Base-by-base conservation (phyloP, 2,797 vertebrate genomes). In the Smutsia gigantea region DNA sequence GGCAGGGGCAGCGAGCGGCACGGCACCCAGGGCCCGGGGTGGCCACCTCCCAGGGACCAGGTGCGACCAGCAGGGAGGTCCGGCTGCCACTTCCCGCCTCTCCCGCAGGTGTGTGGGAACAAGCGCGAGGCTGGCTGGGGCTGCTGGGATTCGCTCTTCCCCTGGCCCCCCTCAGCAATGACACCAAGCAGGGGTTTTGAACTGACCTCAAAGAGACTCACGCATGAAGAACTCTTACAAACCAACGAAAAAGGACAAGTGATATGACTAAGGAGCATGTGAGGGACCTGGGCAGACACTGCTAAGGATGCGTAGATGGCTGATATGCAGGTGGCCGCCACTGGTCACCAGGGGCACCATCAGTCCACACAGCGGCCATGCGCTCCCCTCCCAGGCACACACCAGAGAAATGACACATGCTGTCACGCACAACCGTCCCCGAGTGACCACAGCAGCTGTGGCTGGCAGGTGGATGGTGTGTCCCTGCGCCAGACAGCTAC, bases 131-230 rank as follows among this genome's bases (percentile, higher is more conserved):
- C 74, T 0, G 1, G 23, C 8, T 31, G 1, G 37, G 51, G 34
- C 31, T 9, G 0, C 1, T 6, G 9, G 51, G 23, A 25, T 17
- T 25, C 3, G 4, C 11, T 3, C 14, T 13, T 37, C 9, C 27
- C 42, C 21, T 0, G 10, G 4, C 21, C 18, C 57, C n/a, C 49
- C 9, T 23, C 46, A 15, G 15, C 49, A 29, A 13, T 0, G 17
- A 59, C 49, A 4, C 4, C 3, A 2, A 59, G 29, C 39, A 5
- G 1, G 2, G 39, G 31, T 31, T 55, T 37, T 72, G 11, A 64
- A 90, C n/a, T 39, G 42, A 46, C 8, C 42, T 46, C 42, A 46
- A 46, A 46, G 42, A 75, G n/a, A n/a, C 29, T 25, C 72, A 23
- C 63, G 21, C 25, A 25, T 13, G 15, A 75, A 55, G 53, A 37